These are phyloP conservation scores for Dysidea cf. avara DNA, from an alignment of 37 sponge, comb jelly and placozoan genomes.

Conservation along the genomic window DNA sequence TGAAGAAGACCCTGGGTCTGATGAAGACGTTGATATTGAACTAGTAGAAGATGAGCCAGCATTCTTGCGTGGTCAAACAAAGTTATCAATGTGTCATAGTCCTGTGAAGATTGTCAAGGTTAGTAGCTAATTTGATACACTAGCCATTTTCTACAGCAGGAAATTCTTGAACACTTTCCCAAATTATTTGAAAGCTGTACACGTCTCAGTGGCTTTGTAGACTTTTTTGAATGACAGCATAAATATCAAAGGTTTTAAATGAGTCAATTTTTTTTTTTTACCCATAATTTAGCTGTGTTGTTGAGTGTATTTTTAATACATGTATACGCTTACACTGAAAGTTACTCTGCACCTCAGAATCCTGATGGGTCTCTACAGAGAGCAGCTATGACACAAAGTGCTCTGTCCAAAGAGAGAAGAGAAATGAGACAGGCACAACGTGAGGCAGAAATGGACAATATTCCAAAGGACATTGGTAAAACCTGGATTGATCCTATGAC, in stretches of 20 bases:
- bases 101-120: slow-evolving; percentile 96
- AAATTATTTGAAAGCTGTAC: no score
- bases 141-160: no score
- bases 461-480: slow-evolving; percentile 82
- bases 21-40: slow-evolving; percentile 89
- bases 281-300: no score
- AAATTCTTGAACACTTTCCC: no score
- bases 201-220: no score
- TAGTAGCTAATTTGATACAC: neutral
- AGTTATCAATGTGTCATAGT: slow-evolving; percentile 65
- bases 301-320: no score
- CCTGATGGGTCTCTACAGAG: slow-evolving; percentile 98
- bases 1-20: slow-evolving; percentile 62
- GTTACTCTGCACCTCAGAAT: slow-evolving; percentile 53
- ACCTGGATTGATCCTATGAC: slow-evolving; percentile 90
- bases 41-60: slow-evolving; percentile 91
- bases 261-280: no score
- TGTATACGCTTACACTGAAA: no score
- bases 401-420: slow-evolving; percentile 92
- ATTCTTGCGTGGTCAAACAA: slow-evolving; percentile 92
- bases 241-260: no score
- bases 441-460: slow-evolving; percentile 82
- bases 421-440: slow-evolving; percentile 86
- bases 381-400: slow-evolving; percentile 98
- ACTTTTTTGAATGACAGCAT: no score